A percentile compares a stretch with the other conserved stretches of the same genome.
phyloP scores from a whole-genome alignment of 2,797 vertebrate species.

The Furcifer pardalis region DNA sequence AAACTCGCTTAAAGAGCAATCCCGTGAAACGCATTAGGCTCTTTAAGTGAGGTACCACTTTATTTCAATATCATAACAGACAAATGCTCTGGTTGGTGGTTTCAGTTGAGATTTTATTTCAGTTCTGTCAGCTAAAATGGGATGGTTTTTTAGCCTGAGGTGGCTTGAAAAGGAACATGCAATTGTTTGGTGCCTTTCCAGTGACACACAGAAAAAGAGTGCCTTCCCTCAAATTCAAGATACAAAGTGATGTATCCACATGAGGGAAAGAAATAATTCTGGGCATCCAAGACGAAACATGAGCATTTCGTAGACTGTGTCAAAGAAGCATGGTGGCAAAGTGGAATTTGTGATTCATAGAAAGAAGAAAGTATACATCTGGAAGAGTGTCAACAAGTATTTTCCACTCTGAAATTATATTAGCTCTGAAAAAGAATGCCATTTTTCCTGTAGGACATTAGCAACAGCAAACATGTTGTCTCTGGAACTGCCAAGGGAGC shows the following conservation, averaged over 20 bases:
- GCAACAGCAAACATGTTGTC: slow-evolving; percentile 22
- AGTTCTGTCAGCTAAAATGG: not conserved
- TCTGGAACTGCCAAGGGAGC: not conserved
- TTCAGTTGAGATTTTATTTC: not conserved
- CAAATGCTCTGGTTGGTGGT: not conserved
- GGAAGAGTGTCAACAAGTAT: slow-evolving; percentile 1
- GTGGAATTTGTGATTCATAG: not conserved
- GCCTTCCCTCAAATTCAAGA: not conserved
- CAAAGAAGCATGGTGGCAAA: slow-evolving; percentile 17
- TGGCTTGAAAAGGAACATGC: not conserved
- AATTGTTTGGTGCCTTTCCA: not conserved
- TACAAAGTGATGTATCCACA: not conserved
- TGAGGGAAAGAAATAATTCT: slow-evolving; percentile 1
- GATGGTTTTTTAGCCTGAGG: not conserved
- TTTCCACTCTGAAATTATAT: slow-evolving; percentile 29
- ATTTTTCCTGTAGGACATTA: slow-evolving; percentile 34
- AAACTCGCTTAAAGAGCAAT: no score
- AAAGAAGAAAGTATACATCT: not conserved
- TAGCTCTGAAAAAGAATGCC: slow-evolving; percentile 25
- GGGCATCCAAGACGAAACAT: slow-evolving; percentile 17
- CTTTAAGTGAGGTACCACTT: no score
- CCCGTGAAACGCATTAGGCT: no score
- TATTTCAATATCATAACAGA: not conserved
- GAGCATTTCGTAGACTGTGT: not conserved
- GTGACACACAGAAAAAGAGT: not conserved